Conservation (phyloP, 2,888 invertebrate species). For the Augiades crinisus region DNA sequence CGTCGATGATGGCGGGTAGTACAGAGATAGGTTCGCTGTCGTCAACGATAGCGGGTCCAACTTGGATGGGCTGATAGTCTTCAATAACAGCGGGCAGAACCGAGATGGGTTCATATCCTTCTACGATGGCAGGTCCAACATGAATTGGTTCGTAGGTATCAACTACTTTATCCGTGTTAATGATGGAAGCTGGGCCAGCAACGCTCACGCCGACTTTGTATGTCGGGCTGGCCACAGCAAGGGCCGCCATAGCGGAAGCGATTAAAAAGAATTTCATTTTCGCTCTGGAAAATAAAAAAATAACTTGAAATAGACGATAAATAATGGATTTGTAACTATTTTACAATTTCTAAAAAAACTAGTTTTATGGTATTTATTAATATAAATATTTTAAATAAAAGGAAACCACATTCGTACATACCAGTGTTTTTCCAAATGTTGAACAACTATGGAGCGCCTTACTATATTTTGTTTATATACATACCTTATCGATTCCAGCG, state of each 20-base stretch:
- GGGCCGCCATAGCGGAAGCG: constrained; percentile 25
- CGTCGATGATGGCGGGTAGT: constrained; percentile 30
- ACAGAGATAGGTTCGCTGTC: constrained; percentile 19
- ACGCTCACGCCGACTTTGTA: constrained; percentile 6
- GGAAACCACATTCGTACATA: no score
- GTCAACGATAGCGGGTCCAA: constrained; percentile 23
- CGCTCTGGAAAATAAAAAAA: background rate
- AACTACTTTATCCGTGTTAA: constrained; percentile 7
- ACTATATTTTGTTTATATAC: no score
- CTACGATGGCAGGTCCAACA: constrained; percentile 14
- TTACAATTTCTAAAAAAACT: no score
- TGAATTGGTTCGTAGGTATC: constrained; percentile 1
- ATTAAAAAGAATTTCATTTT: constrained; percentile 17
- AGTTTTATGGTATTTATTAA: no score
- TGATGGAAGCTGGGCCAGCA: constrained; percentile 18
- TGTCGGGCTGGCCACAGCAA: constrained; percentile 19
- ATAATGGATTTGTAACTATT: no score
- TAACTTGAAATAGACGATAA: no score
- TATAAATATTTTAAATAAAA: no score
- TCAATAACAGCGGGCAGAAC: constrained; percentile 23
- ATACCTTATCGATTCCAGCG: no score
- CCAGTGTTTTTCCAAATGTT: no score
- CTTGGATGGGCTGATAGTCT: constrained; percentile 3
- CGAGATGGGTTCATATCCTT: constrained; percentile 9
- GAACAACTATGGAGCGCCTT: no score